A percentile compares a stretch with the other conserved stretches of the same genome.
phyloP scores from a whole-genome alignment of 2,797 vertebrate species.

The Melanotaenia maccullochi region DNA sequence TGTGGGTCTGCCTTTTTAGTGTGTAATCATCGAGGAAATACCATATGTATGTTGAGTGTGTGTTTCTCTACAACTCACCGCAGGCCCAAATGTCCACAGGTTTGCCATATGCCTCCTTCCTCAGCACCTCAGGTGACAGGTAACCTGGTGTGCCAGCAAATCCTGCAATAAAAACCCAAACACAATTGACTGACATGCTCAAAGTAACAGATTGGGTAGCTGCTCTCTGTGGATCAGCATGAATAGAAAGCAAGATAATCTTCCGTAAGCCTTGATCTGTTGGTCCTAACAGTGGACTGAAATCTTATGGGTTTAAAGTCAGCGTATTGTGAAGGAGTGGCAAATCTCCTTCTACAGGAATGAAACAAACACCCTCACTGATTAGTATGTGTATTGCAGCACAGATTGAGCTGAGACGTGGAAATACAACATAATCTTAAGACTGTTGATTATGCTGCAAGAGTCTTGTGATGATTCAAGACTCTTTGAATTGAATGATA shows the following conservation, averaged over 20 bases:
- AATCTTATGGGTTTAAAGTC: conserved; percentile 19
- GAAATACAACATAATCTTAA: neutral
- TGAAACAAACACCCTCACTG: neutral
- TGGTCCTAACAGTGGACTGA: conserved; percentile 16
- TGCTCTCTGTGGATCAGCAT: conserved; percentile 16
- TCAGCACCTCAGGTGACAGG: conserved; percentile 95
- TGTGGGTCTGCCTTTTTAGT: conserved; percentile 6
- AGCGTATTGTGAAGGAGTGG: conserved; percentile 1
- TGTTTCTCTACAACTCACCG: conserved; percentile 83
- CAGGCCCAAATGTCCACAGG: conserved; percentile 99
- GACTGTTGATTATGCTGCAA: neutral
- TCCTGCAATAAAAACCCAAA: conserved; percentile 77
- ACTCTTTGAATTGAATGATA: neutral
- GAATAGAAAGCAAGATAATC: conserved; percentile 24
- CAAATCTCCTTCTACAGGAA: neutral
- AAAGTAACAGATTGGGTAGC: conserved; percentile 16
- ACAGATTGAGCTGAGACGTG: neutral
- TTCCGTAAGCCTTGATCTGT: neutral
- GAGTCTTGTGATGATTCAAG: neutral
- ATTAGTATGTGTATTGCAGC: neutral
- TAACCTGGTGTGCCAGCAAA: conserved; percentile 97
- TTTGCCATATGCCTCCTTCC: conserved; percentile 98
- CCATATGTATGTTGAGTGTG: neutral
- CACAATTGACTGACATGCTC: conserved; percentile 32
- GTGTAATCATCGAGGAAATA: conserved; percentile 17